Percentiles rank a stretch among this genome's conserved stretches.
Evolutionary conservation across 2,888 invertebrate species (phyloP).

Genomic region (Acholoe squamosa): DNA sequence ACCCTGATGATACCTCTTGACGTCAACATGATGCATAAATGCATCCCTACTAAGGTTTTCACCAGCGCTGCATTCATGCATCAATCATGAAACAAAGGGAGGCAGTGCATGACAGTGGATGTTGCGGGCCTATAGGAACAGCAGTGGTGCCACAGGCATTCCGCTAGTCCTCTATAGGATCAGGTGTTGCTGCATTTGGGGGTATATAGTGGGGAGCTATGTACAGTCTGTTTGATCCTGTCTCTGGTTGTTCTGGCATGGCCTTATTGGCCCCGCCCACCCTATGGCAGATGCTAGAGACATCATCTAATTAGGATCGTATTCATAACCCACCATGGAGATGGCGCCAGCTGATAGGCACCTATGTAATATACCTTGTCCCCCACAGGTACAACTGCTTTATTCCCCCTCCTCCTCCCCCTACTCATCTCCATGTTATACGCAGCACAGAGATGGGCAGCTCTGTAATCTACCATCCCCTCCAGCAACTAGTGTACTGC

Average conservation of each 20-base stretch:
- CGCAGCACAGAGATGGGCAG: background rate
- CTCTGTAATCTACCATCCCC: background rate
- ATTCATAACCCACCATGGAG: background rate
- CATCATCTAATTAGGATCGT: conserved; percentile 7
- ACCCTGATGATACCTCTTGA: too few relatives aligned
- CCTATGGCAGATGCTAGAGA: background rate
- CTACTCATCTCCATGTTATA: background rate
- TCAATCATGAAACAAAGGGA: too few relatives aligned
- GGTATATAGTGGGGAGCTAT: background rate
- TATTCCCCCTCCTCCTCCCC: background rate
- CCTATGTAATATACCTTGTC: background rate
- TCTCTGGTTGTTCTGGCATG: conserved; percentile 9
- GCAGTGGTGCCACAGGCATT: too few relatives aligned
- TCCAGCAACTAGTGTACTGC: too few relatives aligned
- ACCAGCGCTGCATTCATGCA: too few relatives aligned
- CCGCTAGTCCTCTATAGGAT: too few relatives aligned
- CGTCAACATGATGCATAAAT: too few relatives aligned
- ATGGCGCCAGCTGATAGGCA: background rate
- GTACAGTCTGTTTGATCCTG: background rate
- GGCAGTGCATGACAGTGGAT: too few relatives aligned
- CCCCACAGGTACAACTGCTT: background rate
- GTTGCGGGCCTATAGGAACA: too few relatives aligned
- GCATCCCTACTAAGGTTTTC: too few relatives aligned
- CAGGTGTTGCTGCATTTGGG: too few relatives aligned
- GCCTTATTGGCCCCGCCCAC: background rate